These are phyloP conservation scores for Smutsia temminckii DNA, from an alignment of 2,797 vertebrate genomes.

Conservation along the genomic window DNA sequence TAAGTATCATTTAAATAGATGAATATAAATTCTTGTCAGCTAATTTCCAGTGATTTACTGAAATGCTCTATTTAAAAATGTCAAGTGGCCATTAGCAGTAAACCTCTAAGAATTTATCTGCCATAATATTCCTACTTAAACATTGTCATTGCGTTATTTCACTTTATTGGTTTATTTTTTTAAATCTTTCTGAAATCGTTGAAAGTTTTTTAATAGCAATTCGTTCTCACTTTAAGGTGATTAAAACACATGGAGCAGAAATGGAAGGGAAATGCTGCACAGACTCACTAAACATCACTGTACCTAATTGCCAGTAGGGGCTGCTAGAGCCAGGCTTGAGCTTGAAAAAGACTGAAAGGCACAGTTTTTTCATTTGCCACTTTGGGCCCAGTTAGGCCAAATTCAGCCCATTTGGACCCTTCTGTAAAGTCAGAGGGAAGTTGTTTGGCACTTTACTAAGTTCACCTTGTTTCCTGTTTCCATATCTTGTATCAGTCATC, in stretches of 20 bases:
- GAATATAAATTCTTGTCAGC: slow-evolving; percentile 75
- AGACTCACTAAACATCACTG: background rate
- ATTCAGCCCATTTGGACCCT: background rate
- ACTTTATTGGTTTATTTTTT: slow-evolving; percentile 71
- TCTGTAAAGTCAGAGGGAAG: background rate
- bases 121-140: slow-evolving; percentile 78
- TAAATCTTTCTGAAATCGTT: slow-evolving; percentile 52
- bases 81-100: slow-evolving; percentile 81
- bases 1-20: slow-evolving; percentile 80
- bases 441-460: background rate
- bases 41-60: slow-evolving; percentile 81
- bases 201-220: slow-evolving; percentile 53
- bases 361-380: background rate
- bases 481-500: background rate
- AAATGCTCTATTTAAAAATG: slow-evolving; percentile 80
- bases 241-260: slow-evolving; percentile 44
- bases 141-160: slow-evolving; percentile 69
- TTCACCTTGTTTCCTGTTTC: background rate
- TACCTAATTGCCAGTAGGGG: background rate
- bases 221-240: slow-evolving; percentile 55
- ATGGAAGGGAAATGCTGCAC: background rate
- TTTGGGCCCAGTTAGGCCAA: background rate
- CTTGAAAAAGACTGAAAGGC: background rate
- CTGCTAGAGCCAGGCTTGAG: background rate
- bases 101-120: slow-evolving; percentile 76